A percentile compares a stretch with the other conserved stretches of the same genome.
These are phyloP conservation scores for Sternotherus odoratus DNA, from an alignment of 2,797 vertebrate species.

Conservation along the genomic window DNA sequence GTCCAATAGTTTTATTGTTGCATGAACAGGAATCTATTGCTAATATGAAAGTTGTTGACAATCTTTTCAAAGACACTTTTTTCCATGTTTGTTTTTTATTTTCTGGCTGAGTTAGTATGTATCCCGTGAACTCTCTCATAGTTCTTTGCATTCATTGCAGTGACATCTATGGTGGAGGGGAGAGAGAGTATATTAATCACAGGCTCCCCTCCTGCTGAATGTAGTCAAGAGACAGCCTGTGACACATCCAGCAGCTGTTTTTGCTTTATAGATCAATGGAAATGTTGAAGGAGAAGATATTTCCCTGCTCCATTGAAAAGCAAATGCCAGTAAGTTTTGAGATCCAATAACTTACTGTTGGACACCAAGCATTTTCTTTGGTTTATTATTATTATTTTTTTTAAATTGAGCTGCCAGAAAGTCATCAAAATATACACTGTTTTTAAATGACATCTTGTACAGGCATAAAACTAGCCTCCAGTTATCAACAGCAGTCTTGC, in stretches of 20 bases:
- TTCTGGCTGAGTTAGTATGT: conserved; percentile 50
- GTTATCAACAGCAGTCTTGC: not conserved
- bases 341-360: conserved; percentile 44
- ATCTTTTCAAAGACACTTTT: conserved; percentile 56
- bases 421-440: conserved; percentile 18
- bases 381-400: conserved; percentile 4
- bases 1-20: not conserved
- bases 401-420: conserved; percentile 36
- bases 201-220: conserved; percentile 70
- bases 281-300: conserved; percentile 62
- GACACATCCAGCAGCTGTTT: conserved; percentile 62
- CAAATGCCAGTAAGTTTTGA: conserved; percentile 21
- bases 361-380: conserved; percentile 54
- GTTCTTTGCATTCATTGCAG: conserved; percentile 14
- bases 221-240: conserved; percentile 12
- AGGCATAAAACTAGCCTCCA: not conserved
- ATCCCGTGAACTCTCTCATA: conserved; percentile 64
- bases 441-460: conserved; percentile 20
- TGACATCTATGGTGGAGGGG: conserved; percentile 58
- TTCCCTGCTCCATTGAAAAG: conserved; percentile 50
- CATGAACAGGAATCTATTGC: not conserved
- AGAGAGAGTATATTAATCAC: conserved; percentile 59
- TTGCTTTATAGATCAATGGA: conserved; percentile 69
- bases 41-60: conserved; percentile 55
- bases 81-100: conserved; percentile 65